A percentile compares a stretch with the other conserved stretches of the same genome.
Evolutionary conservation across 2,113 vertebrate genomes (phyloP).

Genomic region (Oncorhynchus nerka): DNA sequence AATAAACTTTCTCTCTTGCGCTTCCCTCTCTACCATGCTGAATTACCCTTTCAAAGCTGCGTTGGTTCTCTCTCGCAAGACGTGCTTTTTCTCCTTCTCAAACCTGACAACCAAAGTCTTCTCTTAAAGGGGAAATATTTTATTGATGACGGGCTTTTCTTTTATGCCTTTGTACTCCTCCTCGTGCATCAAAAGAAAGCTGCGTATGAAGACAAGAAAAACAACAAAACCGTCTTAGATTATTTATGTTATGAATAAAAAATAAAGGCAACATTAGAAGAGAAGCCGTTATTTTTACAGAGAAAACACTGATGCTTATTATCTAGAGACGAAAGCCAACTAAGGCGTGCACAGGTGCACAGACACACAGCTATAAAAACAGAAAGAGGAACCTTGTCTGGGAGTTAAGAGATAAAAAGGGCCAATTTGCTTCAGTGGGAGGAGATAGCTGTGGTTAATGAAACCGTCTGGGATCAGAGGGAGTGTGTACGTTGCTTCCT

Average conservation of each 20-base stretch:
- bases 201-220: not conserved
- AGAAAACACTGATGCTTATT: too few relatives aligned
- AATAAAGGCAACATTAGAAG: not conserved
- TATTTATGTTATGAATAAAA: not conserved
- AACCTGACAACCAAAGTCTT: not conserved
- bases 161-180: not conserved
- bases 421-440: constrained; percentile 41
- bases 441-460: constrained; percentile 34
- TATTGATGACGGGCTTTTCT: not conserved
- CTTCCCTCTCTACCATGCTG: not conserved
- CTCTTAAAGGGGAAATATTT: not conserved
- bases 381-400: constrained; percentile 25
- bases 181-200: not conserved
- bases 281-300: not conserved
- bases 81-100: not conserved
- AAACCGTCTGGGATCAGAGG: constrained; percentile 18
- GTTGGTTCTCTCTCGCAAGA: constrained; percentile 3
- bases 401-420: constrained; percentile 36
- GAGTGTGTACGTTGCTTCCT: not conserved
- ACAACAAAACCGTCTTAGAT: not conserved
- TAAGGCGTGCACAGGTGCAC: not conserved
- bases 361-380: not conserved
- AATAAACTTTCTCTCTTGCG: not conserved
- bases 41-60: not conserved
- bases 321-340: constrained; percentile 15